phyloP scores from a whole-genome alignment of 1,140 invertebrate genomes.

The Lepidostoma basale region DNA sequence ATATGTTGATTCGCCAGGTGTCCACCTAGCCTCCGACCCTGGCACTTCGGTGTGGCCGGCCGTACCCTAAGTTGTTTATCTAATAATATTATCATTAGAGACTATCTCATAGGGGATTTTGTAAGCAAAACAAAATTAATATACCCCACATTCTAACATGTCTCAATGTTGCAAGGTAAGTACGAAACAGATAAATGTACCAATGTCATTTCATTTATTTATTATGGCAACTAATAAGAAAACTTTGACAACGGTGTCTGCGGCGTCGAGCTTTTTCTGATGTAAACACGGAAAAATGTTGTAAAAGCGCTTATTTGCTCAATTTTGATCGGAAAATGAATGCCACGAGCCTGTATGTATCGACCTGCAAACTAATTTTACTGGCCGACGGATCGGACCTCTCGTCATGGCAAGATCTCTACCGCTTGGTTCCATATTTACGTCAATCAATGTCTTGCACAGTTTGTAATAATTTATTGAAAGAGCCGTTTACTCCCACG shows the following conservation, averaged over 20 bases:
- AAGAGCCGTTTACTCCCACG: slow-evolving; percentile 81
- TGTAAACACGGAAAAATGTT: slow-evolving; percentile 32
- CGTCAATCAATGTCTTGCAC: slow-evolving; percentile 86
- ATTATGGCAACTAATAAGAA: background rate
- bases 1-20: too few relatives aligned
- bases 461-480: slow-evolving; percentile 83
- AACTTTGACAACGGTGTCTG: slow-evolving; percentile 29
- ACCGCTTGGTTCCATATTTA: slow-evolving; percentile 80
- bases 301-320: background rate
- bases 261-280: slow-evolving; percentile 32
- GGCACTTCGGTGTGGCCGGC: too few relatives aligned
- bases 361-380: slow-evolving; percentile 80
- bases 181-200: too few relatives aligned
- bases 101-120: too few relatives aligned
- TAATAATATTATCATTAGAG: too few relatives aligned
- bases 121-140: too few relatives aligned
- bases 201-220: background rate
- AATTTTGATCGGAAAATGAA: slow-evolving; percentile 66
- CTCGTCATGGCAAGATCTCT: slow-evolving; percentile 80
- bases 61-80: too few relatives aligned
- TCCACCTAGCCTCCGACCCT: too few relatives aligned
- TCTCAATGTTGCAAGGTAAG: too few relatives aligned
- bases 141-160: too few relatives aligned
- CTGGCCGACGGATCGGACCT: slow-evolving; percentile 66
- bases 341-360: slow-evolving; percentile 82